A percentile compares a stretch with the other conserved stretches of the same genome.
Evolutionary conservation across 2,797 vertebrate species (phyloP).

Genomic region (Lepidocolaptes lacrymiger): DNA sequence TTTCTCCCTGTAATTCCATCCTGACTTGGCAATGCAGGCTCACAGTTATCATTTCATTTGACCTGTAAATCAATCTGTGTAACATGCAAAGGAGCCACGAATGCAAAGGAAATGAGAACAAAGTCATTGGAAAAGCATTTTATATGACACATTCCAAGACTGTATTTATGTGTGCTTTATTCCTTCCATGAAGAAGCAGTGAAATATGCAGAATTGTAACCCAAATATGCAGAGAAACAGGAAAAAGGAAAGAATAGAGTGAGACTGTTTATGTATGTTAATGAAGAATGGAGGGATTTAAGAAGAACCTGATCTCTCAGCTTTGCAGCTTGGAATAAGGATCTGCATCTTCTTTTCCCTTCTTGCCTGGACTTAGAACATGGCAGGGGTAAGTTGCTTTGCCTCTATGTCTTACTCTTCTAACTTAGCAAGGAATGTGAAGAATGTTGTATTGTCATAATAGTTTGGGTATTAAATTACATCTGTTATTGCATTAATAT

Average conservation of each 20-base stretch:
- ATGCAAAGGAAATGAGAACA: neutral
- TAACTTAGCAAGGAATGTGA: neutral
- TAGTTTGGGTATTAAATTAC: neutral
- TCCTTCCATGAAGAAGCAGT: neutral
- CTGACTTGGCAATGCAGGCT: neutral
- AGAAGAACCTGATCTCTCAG: slow-evolving; percentile 1
- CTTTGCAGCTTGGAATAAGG: neutral
- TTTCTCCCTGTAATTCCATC: slow-evolving; percentile 28
- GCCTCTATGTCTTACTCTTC: neutral
- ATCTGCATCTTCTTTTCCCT: neutral
- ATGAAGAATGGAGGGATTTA: neutral
- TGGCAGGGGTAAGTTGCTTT: neutral
- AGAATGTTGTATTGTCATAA: neutral
- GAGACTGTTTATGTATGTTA: neutral
- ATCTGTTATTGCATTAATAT: neutral
- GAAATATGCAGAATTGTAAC: neutral
- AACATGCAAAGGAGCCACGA: neutral
- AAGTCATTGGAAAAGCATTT: neutral
- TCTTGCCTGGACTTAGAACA: neutral
- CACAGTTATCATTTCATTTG: slow-evolving; percentile 15
- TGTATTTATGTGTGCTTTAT: neutral
- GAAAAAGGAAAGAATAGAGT: neutral
- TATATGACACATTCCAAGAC: neutral
- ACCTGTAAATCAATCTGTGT: slow-evolving; percentile 4
- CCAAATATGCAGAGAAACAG: neutral